phyloP scores from a whole-genome alignment of 2,888 invertebrate genomes.

The Andrena marginata region DNA sequence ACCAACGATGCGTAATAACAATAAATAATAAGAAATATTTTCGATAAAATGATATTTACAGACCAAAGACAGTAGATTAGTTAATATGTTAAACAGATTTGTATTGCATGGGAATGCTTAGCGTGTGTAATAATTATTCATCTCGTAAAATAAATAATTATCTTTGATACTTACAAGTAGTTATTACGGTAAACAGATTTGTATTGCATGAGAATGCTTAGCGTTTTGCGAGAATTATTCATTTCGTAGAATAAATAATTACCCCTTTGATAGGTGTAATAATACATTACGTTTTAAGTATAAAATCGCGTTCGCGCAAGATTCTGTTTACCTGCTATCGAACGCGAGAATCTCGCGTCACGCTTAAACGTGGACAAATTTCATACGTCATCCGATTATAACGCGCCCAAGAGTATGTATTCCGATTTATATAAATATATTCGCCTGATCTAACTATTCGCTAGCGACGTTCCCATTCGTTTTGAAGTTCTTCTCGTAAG shows the following conservation, averaged over 20 bases:
- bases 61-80: conserved; percentile 42
- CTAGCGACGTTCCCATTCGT: background rate
- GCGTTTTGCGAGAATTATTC: conserved; percentile 28
- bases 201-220: background rate
- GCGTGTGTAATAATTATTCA: conserved; percentile 34
- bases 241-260: conserved; percentile 40
- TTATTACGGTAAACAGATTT: conserved; percentile 13
- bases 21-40: background rate
- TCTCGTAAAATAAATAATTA: conserved; percentile 41
- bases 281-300: background rate
- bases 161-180: background rate
- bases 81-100: conserved; percentile 8
- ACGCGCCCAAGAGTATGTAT: background rate
- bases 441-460: background rate
- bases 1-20: conserved; percentile 34
- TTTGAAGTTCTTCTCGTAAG: conserved; percentile 45
- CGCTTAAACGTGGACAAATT: background rate
- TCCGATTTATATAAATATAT: background rate
- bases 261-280: background rate
- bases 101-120: background rate
- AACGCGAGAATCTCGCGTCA: background rate
- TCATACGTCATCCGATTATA: background rate
- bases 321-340: background rate
- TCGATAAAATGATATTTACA: background rate
- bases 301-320: background rate